Base-by-base conservation (phyloP, 2,797 vertebrate genomes). In the Pseudochirops cupreus region DNA sequence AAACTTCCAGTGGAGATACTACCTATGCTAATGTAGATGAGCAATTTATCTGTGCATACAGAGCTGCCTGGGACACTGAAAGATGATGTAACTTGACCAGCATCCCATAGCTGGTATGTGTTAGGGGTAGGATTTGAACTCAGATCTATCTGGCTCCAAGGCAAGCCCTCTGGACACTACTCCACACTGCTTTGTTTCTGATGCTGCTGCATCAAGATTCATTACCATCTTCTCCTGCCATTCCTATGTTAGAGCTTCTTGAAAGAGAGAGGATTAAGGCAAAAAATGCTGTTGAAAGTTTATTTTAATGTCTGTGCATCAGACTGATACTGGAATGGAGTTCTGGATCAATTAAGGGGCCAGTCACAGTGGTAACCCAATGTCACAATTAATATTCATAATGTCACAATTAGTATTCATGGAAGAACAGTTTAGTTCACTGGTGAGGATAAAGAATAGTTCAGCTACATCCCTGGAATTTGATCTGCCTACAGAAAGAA, bases 381-480 rank as follows among this genome's bases (percentile, higher is more conserved):
- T 92, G 50, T 94, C 58, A 58, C 50, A 62, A 90, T 94, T 93
- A 91, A 93, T 93, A 39, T 91, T 67, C 92, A 90, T 90, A 96
- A 52, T 94, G 50, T 93, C 58, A 58, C 33, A 90, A 90, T 94
- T 93, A 90, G 91, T 93, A 95, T 57, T 93, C 92, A 95, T 92
- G 7, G 59, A 0, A 55, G 62, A 67, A 33, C 7, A 56, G 56
- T 94, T 94, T 56, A 14, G 26, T 13, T 39, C 55, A 1, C 0
- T 93, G 28, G 62, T n/a, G 24, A 91, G 53, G 93, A 90, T 14
- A 5, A 91, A 82, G 87, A 50, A 67, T 39, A 24, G 13, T 57
- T 62, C 87, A 9, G 46, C 56, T 91, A 12, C 39, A 28, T 26
- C 9, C 28, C 52, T 52, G 52, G n/a, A 94, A 92, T 52, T 14